phyloP scores from a whole-genome alignment of 2,888 invertebrate species.

The Neoscelio sp. region DNA sequence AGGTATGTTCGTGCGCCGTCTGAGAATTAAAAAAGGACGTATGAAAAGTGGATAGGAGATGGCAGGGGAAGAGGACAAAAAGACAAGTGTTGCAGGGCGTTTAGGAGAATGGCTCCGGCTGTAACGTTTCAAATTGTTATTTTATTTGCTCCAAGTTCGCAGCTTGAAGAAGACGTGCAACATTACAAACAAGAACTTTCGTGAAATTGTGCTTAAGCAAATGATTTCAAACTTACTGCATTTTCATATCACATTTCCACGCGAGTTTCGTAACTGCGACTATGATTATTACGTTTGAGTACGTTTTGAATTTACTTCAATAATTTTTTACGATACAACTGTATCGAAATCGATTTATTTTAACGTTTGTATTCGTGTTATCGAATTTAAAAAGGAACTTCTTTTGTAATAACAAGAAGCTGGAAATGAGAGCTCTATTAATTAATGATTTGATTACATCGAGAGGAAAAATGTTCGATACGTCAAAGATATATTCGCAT shows the following conservation, averaged over 20 bases:
- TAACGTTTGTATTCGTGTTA: no score
- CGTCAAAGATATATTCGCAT: no score
- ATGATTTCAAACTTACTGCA: slow-evolving; percentile 50
- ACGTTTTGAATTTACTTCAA: not conserved
- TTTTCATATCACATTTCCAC: slow-evolving; percentile 38
- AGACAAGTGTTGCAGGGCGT: slow-evolving; percentile 44
- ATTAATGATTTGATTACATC: no score
- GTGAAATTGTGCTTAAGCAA: slow-evolving; percentile 44
- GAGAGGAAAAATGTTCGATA: no score
- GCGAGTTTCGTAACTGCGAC: slow-evolving; percentile 25
- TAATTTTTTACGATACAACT: no score
- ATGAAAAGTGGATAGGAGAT: slow-evolving; percentile 13
- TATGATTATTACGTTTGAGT: slow-evolving; percentile 16
- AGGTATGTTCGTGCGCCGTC: slow-evolving; percentile 53
- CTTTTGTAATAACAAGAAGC: no score
- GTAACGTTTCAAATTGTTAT: slow-evolving; percentile 63
- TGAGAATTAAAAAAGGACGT: slow-evolving; percentile 43
- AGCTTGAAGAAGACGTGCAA: slow-evolving; percentile 50
- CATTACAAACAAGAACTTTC: slow-evolving; percentile 52
- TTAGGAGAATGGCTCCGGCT: slow-evolving; percentile 41
- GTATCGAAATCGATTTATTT: no score
- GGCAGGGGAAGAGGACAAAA: slow-evolving; percentile 1
- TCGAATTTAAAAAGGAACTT: no score
- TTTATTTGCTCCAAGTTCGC: slow-evolving; percentile 53
- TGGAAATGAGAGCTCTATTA: no score